Evolutionary conservation across 2,888 invertebrate genomes (phyloP), one percentile per base, ranked within the genome.

Genomic region (Diarsia brunnea): DNA sequence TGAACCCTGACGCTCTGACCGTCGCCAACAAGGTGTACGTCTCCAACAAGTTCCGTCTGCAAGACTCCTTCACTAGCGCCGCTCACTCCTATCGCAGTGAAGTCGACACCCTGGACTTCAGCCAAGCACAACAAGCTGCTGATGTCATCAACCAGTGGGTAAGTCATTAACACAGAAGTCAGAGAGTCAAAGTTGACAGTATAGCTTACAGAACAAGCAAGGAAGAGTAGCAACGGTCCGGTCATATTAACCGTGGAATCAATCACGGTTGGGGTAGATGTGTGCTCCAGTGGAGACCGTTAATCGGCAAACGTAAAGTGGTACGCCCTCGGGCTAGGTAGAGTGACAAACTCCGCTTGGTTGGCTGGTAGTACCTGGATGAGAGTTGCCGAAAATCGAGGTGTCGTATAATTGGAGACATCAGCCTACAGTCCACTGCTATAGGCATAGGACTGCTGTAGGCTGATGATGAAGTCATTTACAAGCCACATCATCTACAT

Each of bases 21-120:
- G 84, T 93, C 19, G 92, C 92, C 45, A 92, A 92, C 87, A 93
- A 92, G 82, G 83, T 93, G 43, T 91, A 90, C 81, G 90, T 94
- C 8, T 79, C 87, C 1, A 31, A 91, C 4, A 58, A 79, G 0
- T 88, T 79, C 71, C 73, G 79, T 1, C 71, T 93, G 31, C 72
- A 87, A 43, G 86, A 90, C 0, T 4, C 70, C 2, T 93, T 93
- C 83, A 66, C 75, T 0, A 60, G 55, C 0, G 73, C 79, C 0
- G 90, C 90, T 3, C 73, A 73, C 0, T 71, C 81, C 0, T 93
- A 91, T 84, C 82, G 73, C 24, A 90, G 90, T 73, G 90, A 91
- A 47, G 85, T 93, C 11, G 91, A 92, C 45, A 84, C 75, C 12
- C 49, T 93, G 4, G 81, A 92, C 81, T 93, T 93, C 73, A 65